phyloP scores from a whole-genome alignment of 2,797 vertebrate species.

The Remorina albescens region DNA sequence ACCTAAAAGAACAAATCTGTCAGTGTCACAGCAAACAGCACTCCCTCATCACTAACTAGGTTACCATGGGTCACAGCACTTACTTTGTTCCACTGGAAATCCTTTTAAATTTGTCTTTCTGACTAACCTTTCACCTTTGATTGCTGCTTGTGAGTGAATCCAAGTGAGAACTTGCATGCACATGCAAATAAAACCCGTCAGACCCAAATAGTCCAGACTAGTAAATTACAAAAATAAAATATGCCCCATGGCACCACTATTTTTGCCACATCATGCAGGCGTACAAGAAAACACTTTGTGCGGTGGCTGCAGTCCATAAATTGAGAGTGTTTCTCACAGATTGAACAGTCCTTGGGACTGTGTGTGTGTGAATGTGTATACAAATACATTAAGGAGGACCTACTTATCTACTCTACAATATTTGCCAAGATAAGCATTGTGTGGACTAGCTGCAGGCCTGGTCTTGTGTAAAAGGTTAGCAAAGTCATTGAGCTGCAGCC shows the following conservation, averaged over 20 bases:
- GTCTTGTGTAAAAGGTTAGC: slow-evolving; percentile 75
- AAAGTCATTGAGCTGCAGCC: slow-evolving; percentile 69
- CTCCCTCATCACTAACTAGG: slow-evolving; percentile 69
- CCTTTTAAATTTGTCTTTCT: slow-evolving; percentile 26
- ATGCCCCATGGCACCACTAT: slow-evolving; percentile 32
- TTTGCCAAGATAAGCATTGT: slow-evolving; percentile 79
- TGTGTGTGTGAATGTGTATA: slow-evolving; percentile 44
- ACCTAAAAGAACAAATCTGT: slow-evolving; percentile 56
- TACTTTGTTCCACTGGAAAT: slow-evolving; percentile 49
- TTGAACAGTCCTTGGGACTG: slow-evolving; percentile 56
- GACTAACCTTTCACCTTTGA: slow-evolving; percentile 28
- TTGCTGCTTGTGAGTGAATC: slow-evolving; percentile 39
- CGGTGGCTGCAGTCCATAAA: slow-evolving; percentile 51
- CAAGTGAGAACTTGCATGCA: not conserved
- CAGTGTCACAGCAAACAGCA: slow-evolving; percentile 52
- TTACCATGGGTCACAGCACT: slow-evolving; percentile 70
- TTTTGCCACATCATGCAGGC: slow-evolving; percentile 66
- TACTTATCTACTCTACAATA: slow-evolving; percentile 66
- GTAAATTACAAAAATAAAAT: not conserved
- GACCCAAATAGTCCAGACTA: slow-evolving; percentile 2
- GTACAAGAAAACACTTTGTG: slow-evolving; percentile 55
- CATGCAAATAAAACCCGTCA: not conserved
- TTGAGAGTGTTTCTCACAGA: slow-evolving; percentile 60
- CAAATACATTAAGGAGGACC: slow-evolving; percentile 73
- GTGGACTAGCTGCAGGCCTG: slow-evolving; percentile 64